Evolutionary conservation across 2,888 invertebrate species (phyloP), one percentile per base, ranked within the genome.

Genomic region (Caenorhabditis panamensis): DNA sequence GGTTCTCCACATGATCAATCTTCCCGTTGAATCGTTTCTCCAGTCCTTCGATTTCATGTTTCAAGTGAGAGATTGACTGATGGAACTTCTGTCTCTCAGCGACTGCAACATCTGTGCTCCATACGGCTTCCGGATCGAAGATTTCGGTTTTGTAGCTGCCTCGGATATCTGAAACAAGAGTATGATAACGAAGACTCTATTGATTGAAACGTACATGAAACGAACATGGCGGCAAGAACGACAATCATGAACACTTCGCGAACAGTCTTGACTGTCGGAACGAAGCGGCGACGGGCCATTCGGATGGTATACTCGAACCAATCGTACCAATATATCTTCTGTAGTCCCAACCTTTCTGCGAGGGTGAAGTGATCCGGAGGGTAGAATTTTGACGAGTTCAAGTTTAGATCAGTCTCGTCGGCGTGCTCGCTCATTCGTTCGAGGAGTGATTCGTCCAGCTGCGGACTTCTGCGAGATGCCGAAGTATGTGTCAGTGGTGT

Each of bases 331-430:
- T 54, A 49, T 20, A 54, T 41, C 31, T 49, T 73, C 20, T 67
- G 28, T 63, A 79, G 67, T 16, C 56, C 54, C 6, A 62, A 53
- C 41, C 56, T 67, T 18, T 79, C 79, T 28, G 5, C 56, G 13
- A 51, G 28, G 8, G 61, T 63, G 53, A 79, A 79, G 26, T 79
- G 79, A 16, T 79, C 62, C 22, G 51, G 72, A 26, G 72, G 67
- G 1, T 68, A 36, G 54, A 79, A 79, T 51, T 63, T 47, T 13
- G 72, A 73, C 26, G 67, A 31, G 31, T 79, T 67, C 16, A 58
- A n/a, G 3, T 66, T 58, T 11, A 28, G 37, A 13, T 62, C 56
- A 9, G 67, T 49, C 18, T 79, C 79, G 31, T 73, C 72, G 9
- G 79, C 79, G 1, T 28, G 11, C 44, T 79, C 79, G 24, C 26